Base-by-base conservation (phyloP, 2,797 vertebrate genomes). In the Holocentrus rufus region DNA sequence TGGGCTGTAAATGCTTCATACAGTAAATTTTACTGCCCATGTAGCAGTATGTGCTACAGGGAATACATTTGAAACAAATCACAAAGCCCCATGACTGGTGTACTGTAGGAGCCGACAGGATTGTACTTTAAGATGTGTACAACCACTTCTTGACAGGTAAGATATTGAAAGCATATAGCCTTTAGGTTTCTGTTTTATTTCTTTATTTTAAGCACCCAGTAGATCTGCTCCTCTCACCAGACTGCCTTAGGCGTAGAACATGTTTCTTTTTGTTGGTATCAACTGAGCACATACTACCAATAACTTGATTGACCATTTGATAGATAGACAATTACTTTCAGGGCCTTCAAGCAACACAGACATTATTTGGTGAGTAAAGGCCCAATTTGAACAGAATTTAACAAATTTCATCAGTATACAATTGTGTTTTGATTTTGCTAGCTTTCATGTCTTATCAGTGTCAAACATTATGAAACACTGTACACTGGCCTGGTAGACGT, bases 181-280 rank as follows among this genome's bases (percentile, higher is more conserved):
- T 49, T 31, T 22, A 39, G 30, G 9, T 63, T 73, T 15, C 54
- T 59, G 31, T 53, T 52, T 46, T 17, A 17, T 46, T 46, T 46
- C 44, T 46, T 46, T 46, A 46, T 57, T 57, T 34, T 34, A 25
- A 31, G 30, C 27, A 18, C 55, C 34, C 57, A 59, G 60, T 61
- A 58, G 53, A 55, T 68, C 55, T 74, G 49, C 42, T 68, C 54
- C 50, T 17, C 49, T 70, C 63, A 62, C 67, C 56, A 34, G 69
- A 56, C 52, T 30, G 75, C 77, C 77, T 76, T 17, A 56, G 70
- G 69, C 71, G 42, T 61, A 36, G 59, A 36, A 46, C 56, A 62
- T 64, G 69, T 53, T 69, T 72, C 70, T 59, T 55, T 30, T 64
- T 58, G 77, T 63, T 47, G 62, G 72, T 76, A 65, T 60, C 50